These are phyloP conservation scores for Tursiops truncatus DNA, from an alignment of 2,113 vertebrate genomes.

Conservation along the genomic window DNA sequence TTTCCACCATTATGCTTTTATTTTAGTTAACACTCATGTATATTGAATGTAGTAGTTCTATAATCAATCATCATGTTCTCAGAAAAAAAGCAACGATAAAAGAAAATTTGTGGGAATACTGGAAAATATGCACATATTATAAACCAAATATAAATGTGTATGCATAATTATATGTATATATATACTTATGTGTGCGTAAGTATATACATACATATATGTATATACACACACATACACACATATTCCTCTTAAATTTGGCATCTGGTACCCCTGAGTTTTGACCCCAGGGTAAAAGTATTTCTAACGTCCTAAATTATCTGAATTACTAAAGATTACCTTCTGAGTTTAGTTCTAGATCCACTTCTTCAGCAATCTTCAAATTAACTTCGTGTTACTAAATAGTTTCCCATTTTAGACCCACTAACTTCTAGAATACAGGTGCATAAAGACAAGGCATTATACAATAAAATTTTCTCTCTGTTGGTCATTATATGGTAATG, in stretches of 20 bases:
- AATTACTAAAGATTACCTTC: background rate
- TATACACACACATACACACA: background rate
- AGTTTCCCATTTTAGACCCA: background rate
- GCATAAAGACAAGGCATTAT: background rate
- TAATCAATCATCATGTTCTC: background rate
- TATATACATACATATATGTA: background rate
- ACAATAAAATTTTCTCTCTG: background rate
- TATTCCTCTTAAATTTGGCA: background rate
- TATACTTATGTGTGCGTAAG: background rate
- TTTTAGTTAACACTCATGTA: background rate
- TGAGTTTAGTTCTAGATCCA: background rate
- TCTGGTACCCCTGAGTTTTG: background rate
- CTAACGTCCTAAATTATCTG: background rate
- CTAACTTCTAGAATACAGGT: background rate
- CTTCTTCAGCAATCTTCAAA: background rate
- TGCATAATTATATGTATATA: background rate
- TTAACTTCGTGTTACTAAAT: background rate
- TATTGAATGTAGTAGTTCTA: background rate
- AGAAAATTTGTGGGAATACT: background rate
- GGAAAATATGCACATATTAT: background rate
- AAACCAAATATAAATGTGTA: background rate
- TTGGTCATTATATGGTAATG: background rate
- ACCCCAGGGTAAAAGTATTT: background rate
- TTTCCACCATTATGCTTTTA: background rate
- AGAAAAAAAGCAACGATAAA: constrained; percentile 22